phyloP scores from a whole-genome alignment of 2,888 invertebrate genomes.

The Drosophila yooni region DNA sequence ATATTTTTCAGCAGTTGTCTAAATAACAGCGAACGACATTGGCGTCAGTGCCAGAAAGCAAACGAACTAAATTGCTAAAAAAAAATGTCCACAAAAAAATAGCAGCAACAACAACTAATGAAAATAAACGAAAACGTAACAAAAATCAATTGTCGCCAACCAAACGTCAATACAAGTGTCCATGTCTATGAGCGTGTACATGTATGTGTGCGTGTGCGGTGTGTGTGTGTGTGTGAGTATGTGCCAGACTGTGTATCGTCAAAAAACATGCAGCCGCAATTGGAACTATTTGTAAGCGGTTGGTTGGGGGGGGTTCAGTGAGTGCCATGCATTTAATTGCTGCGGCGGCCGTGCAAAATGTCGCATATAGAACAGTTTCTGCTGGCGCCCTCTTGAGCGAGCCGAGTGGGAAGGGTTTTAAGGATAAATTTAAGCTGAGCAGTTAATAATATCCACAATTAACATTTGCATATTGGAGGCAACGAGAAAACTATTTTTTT shows the following conservation, averaged over 20 bases:
- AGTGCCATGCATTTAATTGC: slow-evolving; percentile 72
- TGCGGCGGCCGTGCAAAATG: slow-evolving; percentile 50
- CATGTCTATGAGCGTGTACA: slow-evolving; percentile 31
- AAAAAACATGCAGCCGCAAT: slow-evolving; percentile 75
- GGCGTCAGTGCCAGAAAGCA: slow-evolving; percentile 70
- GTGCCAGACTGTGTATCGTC: slow-evolving; percentile 59
- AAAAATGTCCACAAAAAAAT: slow-evolving; percentile 59
- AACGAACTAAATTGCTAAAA: slow-evolving; percentile 81
- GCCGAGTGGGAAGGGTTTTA: background rate
- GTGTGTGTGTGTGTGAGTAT: slow-evolving; percentile 23
- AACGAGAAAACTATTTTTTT: background rate
- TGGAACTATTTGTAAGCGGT: slow-evolving; percentile 69
- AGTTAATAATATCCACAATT: background rate
- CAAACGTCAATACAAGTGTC: slow-evolving; percentile 77
- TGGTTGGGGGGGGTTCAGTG: slow-evolving; percentile 15
- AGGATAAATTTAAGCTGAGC: background rate
- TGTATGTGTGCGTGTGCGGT: slow-evolving; percentile 13
- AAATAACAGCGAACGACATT: slow-evolving; percentile 68
- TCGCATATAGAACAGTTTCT: slow-evolving; percentile 43
- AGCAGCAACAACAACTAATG: slow-evolving; percentile 58
- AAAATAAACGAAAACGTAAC: slow-evolving; percentile 81
- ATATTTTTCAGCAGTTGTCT: slow-evolving; percentile 80
- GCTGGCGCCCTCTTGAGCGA: slow-evolving; percentile 15
- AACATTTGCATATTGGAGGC: background rate
- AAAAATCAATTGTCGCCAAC: slow-evolving; percentile 81